Evolutionary conservation across 2,113 vertebrate genomes (phyloP).

Genomic region (Ageneiosus marmoratus): DNA sequence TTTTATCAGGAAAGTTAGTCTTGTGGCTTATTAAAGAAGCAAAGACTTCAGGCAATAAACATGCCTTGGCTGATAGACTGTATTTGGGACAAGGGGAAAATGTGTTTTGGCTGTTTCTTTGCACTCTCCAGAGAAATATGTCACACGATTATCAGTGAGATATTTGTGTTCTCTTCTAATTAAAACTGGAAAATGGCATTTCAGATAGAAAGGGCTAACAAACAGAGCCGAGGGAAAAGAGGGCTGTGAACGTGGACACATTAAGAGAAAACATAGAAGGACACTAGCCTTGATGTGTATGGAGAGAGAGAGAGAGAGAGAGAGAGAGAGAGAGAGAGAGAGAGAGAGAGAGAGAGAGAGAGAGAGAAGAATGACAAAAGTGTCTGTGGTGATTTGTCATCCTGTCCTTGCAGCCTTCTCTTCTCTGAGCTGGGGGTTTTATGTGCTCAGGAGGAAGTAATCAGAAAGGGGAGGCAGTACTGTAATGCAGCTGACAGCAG

Average conservation of each 20-base stretch:
- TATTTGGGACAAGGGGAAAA: background rate
- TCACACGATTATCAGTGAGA: slow-evolving; percentile 13
- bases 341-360: slow-evolving; percentile 55
- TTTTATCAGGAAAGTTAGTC: background rate
- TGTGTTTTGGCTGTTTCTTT: slow-evolving; percentile 1
- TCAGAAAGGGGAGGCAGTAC: slow-evolving; percentile 62
- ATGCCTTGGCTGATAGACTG: background rate
- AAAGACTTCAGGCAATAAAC: background rate
- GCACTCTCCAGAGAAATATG: slow-evolving; percentile 8
- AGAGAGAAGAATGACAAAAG: slow-evolving; percentile 58
- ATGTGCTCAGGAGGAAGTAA: slow-evolving; percentile 64
- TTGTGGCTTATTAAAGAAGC: background rate
- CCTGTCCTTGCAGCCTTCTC: slow-evolving; percentile 66
- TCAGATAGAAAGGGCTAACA: slow-evolving; percentile 5
- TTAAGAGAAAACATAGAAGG: background rate
- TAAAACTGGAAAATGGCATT: slow-evolving; percentile 14
- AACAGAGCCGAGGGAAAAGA: slow-evolving; percentile 1
- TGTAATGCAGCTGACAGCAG: slow-evolving; percentile 74
- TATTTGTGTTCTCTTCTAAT: slow-evolving; percentile 15
- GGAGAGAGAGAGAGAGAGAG: slow-evolving; percentile 42
- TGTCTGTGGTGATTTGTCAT: slow-evolving; percentile 65
- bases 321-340: slow-evolving; percentile 44
- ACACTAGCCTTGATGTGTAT: background rate
- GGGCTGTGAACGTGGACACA: background rate
- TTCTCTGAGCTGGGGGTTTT: slow-evolving; percentile 68